A percentile compares a stretch with the other conserved stretches of the same genome.
phyloP scores from a whole-genome alignment of 2,888 invertebrate genomes.

The Watsonalla cultraria region DNA sequence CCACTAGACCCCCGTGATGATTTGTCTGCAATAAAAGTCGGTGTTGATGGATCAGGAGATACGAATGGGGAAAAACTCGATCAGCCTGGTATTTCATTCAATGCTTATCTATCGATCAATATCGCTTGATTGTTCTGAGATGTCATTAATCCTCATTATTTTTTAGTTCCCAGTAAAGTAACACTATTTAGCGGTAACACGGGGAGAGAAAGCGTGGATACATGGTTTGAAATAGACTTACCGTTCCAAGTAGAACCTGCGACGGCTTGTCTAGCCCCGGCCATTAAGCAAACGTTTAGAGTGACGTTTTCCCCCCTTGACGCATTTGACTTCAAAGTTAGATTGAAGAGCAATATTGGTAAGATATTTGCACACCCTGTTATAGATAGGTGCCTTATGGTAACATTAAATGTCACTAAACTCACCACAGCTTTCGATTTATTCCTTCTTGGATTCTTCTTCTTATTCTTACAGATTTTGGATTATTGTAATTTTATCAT shows the following conservation, averaged over 20 bases:
- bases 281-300: conserved; percentile 52
- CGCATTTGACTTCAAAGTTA: conserved; percentile 70
- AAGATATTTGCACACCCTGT: conserved; percentile 6
- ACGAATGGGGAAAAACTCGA: conserved; percentile 6
- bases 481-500: too few relatives aligned
- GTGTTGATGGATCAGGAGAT: conserved; percentile 1
- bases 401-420: too few relatives aligned
- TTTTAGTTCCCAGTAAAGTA: conserved; percentile 47
- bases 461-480: too few relatives aligned
- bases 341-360: conserved; percentile 61
- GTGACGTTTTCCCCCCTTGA: conserved; percentile 78
- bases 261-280: conserved; percentile 61
- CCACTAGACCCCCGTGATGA: conserved; percentile 3
- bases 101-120: too few relatives aligned
- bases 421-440: too few relatives aligned
- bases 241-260: conserved; percentile 75
- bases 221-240: conserved; percentile 63
- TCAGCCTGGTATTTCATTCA: background rate
- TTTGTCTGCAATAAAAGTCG: background rate
- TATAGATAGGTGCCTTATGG: too few relatives aligned
- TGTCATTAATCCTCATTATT: conserved; percentile 1
- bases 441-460: too few relatives aligned
- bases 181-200: conserved; percentile 59
- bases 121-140: too few relatives aligned
- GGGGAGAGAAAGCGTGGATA: conserved; percentile 58